A percentile compares a stretch with the other conserved stretches of the same genome.
phyloP scores from a whole-genome alignment of 2,888 invertebrate species.

The Bruchidius siliquastri region DNA sequence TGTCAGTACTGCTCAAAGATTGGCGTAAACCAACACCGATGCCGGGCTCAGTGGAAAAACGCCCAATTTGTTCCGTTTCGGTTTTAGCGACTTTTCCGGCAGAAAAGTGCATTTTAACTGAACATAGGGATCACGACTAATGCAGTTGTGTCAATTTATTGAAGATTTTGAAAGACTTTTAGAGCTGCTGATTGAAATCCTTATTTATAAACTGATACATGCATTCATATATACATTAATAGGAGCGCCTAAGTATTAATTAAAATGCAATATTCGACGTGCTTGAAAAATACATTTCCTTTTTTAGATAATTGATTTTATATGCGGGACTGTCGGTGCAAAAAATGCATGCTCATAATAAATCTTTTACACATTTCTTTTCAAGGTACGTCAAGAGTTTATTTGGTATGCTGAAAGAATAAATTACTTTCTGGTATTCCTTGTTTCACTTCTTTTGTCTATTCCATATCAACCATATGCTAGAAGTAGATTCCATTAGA shows the following conservation, averaged over 20 bases:
- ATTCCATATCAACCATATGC: not conserved
- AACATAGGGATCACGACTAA: too few species aligned
- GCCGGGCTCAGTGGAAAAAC: too few species aligned
- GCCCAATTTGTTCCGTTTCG: too few species aligned
- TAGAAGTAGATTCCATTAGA: not conserved
- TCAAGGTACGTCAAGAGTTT: not conserved
- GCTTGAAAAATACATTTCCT: not conserved
- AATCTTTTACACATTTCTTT: not conserved
- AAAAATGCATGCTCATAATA: not conserved
- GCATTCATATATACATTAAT: not conserved
- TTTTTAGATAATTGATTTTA: not conserved
- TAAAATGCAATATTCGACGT: not conserved
- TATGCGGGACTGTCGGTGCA: not conserved
- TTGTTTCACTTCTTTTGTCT: not conserved
- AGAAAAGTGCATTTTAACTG: too few species aligned
- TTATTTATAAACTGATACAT: not conserved
- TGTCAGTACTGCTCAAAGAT: too few species aligned
- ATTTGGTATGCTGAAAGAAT: not conserved
- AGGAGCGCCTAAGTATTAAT: not conserved
- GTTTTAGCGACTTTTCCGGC: too few species aligned
- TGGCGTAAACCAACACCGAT: too few species aligned
- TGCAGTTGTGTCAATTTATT: too few species aligned
- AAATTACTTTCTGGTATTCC: not conserved
- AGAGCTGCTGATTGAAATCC: too few species aligned
- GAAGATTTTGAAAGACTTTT: too few species aligned